phyloP scores from a whole-genome alignment of 2,888 invertebrate genomes.

The Hybos culiciformis region DNA sequence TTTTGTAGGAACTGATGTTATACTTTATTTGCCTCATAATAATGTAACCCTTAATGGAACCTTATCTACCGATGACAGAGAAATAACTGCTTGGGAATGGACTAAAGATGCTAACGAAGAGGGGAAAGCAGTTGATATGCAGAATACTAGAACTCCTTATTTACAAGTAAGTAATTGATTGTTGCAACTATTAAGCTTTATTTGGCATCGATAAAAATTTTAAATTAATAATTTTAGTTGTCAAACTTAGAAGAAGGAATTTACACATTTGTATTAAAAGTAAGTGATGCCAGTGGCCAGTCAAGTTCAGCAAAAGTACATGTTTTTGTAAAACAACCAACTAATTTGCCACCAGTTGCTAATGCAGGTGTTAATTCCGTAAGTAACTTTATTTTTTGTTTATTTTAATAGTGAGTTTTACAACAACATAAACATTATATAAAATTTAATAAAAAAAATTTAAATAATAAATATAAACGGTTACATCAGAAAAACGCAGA shows the following conservation, averaged over 20 bases:
- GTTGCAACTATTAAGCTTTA: not conserved
- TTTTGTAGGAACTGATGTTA: conserved; percentile 61
- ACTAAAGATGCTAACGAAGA: conserved; percentile 80
- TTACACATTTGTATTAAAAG: conserved; percentile 85
- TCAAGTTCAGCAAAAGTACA: conserved; percentile 76
- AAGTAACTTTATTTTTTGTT: conserved; percentile 13
- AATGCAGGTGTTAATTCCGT: conserved; percentile 45
- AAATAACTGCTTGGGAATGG: conserved; percentile 92
- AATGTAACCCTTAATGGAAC: conserved; percentile 78
- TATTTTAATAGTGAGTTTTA: too few relatives aligned
- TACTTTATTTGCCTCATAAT: conserved; percentile 81
- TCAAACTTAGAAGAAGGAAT: conserved; percentile 87
- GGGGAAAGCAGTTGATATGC: conserved; percentile 89
- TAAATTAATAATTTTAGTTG: conserved; percentile 34
- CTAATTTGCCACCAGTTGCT: conserved; percentile 69
- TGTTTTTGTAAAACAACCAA: conserved; percentile 84
- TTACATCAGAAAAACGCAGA: too few relatives aligned
- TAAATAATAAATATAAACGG: too few relatives aligned
- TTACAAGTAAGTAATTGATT: conserved; percentile 40
- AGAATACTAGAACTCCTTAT: conserved; percentile 83
- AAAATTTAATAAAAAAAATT: too few relatives aligned
- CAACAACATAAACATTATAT: too few relatives aligned
- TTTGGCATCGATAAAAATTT: not conserved
- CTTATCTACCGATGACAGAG: conserved; percentile 83
- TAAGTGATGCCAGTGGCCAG: conserved; percentile 83